Evolutionary conservation across 2,797 vertebrate species (phyloP).

Genomic region (Crenuchus spilurus): DNA sequence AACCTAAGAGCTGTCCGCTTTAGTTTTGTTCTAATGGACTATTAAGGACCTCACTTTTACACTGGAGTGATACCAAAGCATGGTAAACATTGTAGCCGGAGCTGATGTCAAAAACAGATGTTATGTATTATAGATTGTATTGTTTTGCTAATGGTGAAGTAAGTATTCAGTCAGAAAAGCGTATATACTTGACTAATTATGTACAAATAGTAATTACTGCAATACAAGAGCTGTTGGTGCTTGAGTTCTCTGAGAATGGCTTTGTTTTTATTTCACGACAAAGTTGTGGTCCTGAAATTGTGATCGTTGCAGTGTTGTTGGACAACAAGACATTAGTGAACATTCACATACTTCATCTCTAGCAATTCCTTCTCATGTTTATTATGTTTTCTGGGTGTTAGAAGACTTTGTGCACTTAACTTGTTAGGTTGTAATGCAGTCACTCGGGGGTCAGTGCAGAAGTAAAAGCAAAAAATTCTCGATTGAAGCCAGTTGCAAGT

Average conservation of each 20-base stretch:
- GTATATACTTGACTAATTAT: background rate
- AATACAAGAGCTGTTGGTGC: background rate
- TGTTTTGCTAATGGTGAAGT: too few relatives aligned
- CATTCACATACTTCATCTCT: too few relatives aligned
- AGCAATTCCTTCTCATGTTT: background rate
- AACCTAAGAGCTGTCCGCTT: background rate
- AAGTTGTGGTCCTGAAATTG: conserved; percentile 7
- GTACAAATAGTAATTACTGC: too few relatives aligned
- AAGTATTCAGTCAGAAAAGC: background rate
- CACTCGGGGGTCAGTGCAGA: too few relatives aligned
- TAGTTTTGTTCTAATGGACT: background rate
- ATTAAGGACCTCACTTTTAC: conserved; percentile 7
- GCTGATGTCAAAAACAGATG: too few relatives aligned
- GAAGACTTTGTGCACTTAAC: too few relatives aligned
- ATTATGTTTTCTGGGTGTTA: too few relatives aligned
- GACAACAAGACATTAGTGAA: too few relatives aligned
- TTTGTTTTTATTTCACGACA: background rate
- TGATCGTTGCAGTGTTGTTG: background rate
- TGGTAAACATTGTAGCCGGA: background rate
- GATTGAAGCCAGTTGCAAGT: too few relatives aligned
- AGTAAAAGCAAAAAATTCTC: too few relatives aligned
- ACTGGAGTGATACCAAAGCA: background rate
- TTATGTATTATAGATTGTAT: too few relatives aligned
- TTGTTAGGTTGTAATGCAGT: too few relatives aligned
- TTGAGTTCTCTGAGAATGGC: background rate